phyloP scores from a whole-genome alignment of 2,797 vertebrate genomes.

The Darevskia mixta region DNA sequence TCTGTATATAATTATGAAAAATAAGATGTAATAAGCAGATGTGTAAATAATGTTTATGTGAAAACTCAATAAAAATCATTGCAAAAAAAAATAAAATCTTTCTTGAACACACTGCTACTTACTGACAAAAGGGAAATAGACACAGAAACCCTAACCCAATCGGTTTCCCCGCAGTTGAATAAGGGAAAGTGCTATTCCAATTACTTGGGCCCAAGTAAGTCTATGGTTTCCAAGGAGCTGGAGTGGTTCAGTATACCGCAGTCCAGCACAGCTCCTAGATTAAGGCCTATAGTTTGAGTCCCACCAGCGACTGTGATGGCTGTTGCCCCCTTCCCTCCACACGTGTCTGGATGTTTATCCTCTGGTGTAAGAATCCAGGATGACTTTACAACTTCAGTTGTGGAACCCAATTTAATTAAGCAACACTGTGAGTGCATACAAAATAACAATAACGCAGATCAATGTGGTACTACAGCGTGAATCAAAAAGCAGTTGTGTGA shows the following conservation, averaged over 20 bases:
- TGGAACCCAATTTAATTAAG: constrained; percentile 73
- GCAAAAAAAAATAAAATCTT: background rate
- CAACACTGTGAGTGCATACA: constrained; percentile 60
- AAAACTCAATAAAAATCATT: too few species aligned
- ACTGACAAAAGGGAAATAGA: background rate
- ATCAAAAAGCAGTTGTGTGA: constrained; percentile 37
- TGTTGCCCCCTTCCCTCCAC: background rate
- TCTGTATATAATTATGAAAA: too few species aligned
- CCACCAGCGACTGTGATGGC: background rate
- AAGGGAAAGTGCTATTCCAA: background rate
- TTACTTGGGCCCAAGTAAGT: background rate
- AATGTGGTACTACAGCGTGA: constrained; percentile 27
- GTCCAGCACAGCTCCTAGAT: background rate
- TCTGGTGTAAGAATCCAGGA: background rate
- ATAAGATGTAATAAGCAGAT: too few species aligned
- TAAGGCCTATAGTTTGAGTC: too few species aligned
- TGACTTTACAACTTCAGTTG: background rate
- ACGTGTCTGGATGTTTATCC: background rate
- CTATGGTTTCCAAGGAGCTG: background rate
- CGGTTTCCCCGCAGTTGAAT: background rate
- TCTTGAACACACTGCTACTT: background rate
- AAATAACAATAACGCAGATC: constrained; percentile 65
- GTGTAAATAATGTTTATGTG: too few species aligned
- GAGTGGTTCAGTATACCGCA: too few species aligned
- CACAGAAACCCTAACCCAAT: background rate